These are phyloP conservation scores for Enchytraeus crypticus DNA, from an alignment of 2,888 invertebrate species.

Conservation along the genomic window DNA sequence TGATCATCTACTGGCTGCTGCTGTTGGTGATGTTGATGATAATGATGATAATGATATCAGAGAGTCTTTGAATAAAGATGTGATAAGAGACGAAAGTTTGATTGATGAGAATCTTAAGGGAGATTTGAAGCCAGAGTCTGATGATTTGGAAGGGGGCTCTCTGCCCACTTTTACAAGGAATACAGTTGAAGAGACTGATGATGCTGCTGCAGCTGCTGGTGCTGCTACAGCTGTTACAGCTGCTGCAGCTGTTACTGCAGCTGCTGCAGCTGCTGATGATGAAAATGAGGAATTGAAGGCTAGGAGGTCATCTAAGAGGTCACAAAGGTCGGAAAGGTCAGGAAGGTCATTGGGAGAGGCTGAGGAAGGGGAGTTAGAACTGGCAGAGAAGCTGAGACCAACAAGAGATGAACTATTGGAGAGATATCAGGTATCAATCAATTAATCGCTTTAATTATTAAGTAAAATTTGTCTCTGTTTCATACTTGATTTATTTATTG, in stretches of 20 bases:
- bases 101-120: too few relatives aligned
- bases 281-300: not conserved
- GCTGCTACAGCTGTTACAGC: too few relatives aligned
- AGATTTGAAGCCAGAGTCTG: too few relatives aligned
- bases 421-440: slow-evolving; percentile 39
- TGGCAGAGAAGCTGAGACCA: slow-evolving; percentile 34
- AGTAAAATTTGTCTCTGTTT: too few relatives aligned
- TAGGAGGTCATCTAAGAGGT: too few relatives aligned
- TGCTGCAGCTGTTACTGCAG: not conserved
- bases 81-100: slow-evolving; percentile 9
- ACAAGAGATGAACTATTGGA: slow-evolving; percentile 42
- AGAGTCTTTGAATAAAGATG: slow-evolving; percentile 6
- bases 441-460: too few relatives aligned
- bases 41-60: slow-evolving; percentile 7
- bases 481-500: too few relatives aligned
- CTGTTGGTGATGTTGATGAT: slow-evolving; percentile 2
- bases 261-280: not conserved
- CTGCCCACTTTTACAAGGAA: too few relatives aligned
- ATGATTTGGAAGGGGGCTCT: too few relatives aligned
- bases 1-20: slow-evolving; percentile 2
- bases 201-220: too few relatives aligned
- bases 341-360: slow-evolving; percentile 13
- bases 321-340: too few relatives aligned
- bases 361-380: slow-evolving; percentile 35
- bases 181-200: too few relatives aligned